These are phyloP conservation scores for Sebastolobus altivelis DNA, from an alignment of 2,797 vertebrate species.

Conservation along the genomic window DNA sequence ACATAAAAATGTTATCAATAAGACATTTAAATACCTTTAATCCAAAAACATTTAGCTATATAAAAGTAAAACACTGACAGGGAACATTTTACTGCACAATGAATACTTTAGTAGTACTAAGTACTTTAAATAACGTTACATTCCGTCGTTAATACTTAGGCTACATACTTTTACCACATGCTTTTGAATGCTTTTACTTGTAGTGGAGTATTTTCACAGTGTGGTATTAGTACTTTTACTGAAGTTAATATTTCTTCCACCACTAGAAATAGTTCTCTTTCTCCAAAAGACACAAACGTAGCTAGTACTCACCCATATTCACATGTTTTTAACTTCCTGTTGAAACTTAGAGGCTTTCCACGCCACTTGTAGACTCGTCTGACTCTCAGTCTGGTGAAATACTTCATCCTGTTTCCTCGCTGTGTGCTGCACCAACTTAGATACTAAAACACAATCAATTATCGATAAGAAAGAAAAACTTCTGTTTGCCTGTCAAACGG, in stretches of 20 bases:
- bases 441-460: background rate
- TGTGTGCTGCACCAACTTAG: background rate
- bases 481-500: accelerated
- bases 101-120: background rate
- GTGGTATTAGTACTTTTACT: background rate
- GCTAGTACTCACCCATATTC: conserved; percentile 82
- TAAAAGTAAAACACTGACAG: background rate
- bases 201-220: background rate
- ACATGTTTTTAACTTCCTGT: conserved; percentile 82
- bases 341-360: conserved; percentile 72
- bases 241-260: background rate
- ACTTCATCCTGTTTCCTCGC: conserved; percentile 57
- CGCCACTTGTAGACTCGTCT: conserved; percentile 85
- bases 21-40: background rate
- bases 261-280: background rate
- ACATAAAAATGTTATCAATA: too few relatives aligned
- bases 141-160: accelerated
- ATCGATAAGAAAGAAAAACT: accelerated
- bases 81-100: background rate
- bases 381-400: conserved; percentile 79
- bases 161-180: background rate
- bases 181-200: background rate
- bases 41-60: background rate
- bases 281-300: background rate
- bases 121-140: background rate